These are phyloP conservation scores for Orgyia antiqua DNA, from an alignment of 2,888 invertebrate genomes.

Conservation along the genomic window DNA sequence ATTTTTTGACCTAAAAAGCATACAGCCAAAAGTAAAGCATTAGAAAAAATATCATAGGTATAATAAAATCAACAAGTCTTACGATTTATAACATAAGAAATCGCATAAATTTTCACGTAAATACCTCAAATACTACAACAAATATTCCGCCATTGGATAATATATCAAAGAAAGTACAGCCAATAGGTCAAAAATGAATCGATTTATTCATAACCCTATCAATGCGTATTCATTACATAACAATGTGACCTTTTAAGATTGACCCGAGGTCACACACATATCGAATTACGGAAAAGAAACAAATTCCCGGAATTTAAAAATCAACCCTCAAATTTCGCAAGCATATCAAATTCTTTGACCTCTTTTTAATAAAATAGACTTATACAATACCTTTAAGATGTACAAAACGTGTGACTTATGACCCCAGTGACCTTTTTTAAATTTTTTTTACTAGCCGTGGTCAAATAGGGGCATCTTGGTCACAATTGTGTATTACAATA, in stretches of 20 bases:
- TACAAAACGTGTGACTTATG: slow-evolving; percentile 47
- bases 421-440: slow-evolving; percentile 41
- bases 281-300: slow-evolving; percentile 50
- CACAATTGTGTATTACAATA: slow-evolving; percentile 54
- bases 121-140: too few species aligned
- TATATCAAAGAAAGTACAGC: too few species aligned
- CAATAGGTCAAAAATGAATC: too few species aligned
- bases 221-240: slow-evolving; percentile 9
- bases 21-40: too few species aligned
- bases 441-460: slow-evolving; percentile 37
- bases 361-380: slow-evolving; percentile 34
- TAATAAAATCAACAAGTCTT: too few species aligned
- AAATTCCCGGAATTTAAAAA: slow-evolving; percentile 43
- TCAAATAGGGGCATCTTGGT: slow-evolving; percentile 54
- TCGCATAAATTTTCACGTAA: too few species aligned
- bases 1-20: too few species aligned
- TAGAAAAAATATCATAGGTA: too few species aligned
- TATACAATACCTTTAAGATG: slow-evolving; percentile 39
- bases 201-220: slow-evolving; percentile 15
- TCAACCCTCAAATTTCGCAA: slow-evolving; percentile 41
- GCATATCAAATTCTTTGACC: slow-evolving; percentile 47
- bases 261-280: slow-evolving; percentile 68
- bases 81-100: too few species aligned
- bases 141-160: too few species aligned
- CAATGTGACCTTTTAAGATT: slow-evolving; percentile 26